Evolutionary conservation across 2,888 invertebrate species (phyloP).

Genomic region (Theretra japonica): DNA sequence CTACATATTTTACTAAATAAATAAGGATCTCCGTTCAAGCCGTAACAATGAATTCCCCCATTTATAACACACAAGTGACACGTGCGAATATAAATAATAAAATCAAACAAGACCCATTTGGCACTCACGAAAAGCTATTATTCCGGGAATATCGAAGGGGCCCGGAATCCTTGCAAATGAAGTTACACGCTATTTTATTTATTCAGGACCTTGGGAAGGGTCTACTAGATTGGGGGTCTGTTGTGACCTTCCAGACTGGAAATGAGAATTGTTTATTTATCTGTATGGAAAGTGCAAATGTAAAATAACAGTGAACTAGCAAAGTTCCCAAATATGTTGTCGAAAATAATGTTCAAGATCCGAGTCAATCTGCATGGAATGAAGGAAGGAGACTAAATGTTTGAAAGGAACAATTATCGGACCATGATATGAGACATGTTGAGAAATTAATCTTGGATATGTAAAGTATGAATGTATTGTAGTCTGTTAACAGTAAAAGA

Average conservation of each 20-base stretch:
- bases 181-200: constrained; percentile 16
- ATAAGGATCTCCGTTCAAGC: neutral
- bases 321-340: neutral
- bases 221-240: neutral
- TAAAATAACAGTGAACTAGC: neutral
- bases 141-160: constrained; percentile 2
- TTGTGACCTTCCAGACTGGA: neutral
- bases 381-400: too few relatives aligned
- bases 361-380: too few relatives aligned
- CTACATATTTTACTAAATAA: too few relatives aligned
- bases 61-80: neutral
- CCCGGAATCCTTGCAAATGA: constrained; percentile 14
- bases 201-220: neutral
- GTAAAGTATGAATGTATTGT: too few relatives aligned
- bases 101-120: constrained; percentile 7
- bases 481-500: too few relatives aligned
- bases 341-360: too few relatives aligned
- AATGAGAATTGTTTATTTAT: neutral
- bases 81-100: constrained; percentile 9
- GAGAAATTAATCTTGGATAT: too few relatives aligned
- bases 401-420: too few relatives aligned
- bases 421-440: too few relatives aligned
- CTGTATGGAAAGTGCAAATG: neutral
- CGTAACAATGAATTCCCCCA: neutral
- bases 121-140: constrained; percentile 8